Base-by-base conservation (phyloP, 2,888 invertebrate genomes). In the Prosapia bicincta region DNA sequence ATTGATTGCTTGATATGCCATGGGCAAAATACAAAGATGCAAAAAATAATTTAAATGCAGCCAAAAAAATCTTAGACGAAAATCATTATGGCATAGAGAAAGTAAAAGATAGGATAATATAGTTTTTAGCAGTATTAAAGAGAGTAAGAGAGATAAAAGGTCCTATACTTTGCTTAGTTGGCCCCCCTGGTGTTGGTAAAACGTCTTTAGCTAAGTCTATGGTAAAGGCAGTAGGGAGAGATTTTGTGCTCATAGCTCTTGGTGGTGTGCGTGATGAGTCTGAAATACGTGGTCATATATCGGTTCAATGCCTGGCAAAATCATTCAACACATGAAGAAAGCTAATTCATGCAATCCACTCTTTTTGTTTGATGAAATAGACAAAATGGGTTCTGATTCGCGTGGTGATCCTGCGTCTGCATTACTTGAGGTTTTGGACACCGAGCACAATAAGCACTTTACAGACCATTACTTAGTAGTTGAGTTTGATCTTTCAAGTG, bases 391-490 rank as follows among this genome's bases (percentile, higher is more conserved):
- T 70, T 82, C 84, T 71, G 87, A 87, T 74, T 82, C 86, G 24
- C 86, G 87, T 80, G 89, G 89, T 13, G 88, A 88, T 79, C 88
- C 89, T 38, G 85, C 88, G 1, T 86, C 88, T 26, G 88, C 88
- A 3, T 81, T 89, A 24, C 83, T 89, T 23, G 89, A 89, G 82
- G 88, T 89, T 5, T 82, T 89, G 74, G 89, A 89, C 81, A 88
- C 88, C 3, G 88, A 88, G 80, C 89, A 89, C 82, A 89, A 89
- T 81, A 83, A 84, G 74, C 83, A 84, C n/a, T 89, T 89, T 82
- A 85, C 85, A 26, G 89, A 89, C 80, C 88, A 88, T 85, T 88
- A 88, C 80, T 79, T 89, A 71, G 87, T 88, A 81, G 85, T 87
- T 15, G 86, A 87, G 0, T 88, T 88, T 84, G 88, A 89, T 82